phyloP scores from a whole-genome alignment of 1,140 invertebrate species.

The Helicoverpa armigera region DNA sequence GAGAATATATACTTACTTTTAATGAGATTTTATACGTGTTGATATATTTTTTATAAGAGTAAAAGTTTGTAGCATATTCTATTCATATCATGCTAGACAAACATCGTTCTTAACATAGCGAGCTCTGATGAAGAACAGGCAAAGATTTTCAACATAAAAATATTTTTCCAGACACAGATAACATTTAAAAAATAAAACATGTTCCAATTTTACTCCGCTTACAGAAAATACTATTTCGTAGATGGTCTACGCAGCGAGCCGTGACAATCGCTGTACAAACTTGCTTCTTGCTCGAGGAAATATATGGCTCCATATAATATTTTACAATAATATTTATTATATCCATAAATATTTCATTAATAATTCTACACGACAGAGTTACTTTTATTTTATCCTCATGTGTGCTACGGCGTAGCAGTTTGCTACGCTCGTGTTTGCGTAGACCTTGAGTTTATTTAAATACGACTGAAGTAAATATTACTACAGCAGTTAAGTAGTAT shows the following conservation, averaged over 20 bases:
- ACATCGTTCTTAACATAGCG: conserved; percentile 1
- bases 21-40: too few species aligned
- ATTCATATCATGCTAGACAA: not conserved
- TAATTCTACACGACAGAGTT: conserved; percentile 2
- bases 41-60: too few species aligned
- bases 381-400: conserved; percentile 20
- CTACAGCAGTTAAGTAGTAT: not conserved
- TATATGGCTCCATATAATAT: conserved; percentile 41
- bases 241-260: conserved; percentile 49
- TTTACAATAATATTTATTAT: conserved; percentile 49
- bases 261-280: conserved; percentile 48
- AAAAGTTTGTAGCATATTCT: not conserved
- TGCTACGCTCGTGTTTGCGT: conserved; percentile 37
- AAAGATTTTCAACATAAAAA: not conserved
- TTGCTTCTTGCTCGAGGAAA: conserved; percentile 43
- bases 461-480: conserved; percentile 12
- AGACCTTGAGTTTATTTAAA: conserved; percentile 24
- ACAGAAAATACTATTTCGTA: conserved; percentile 50
- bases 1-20: not conserved
- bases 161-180: conserved; percentile 17
- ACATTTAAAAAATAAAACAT: conserved; percentile 48
- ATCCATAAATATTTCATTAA: conserved; percentile 44
- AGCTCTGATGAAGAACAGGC: not conserved
- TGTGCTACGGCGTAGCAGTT: conserved; percentile 45
- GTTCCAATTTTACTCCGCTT: conserved; percentile 40